Conservation (phyloP, 2,797 vertebrate genomes). For the Prunella strophiata region DNA sequence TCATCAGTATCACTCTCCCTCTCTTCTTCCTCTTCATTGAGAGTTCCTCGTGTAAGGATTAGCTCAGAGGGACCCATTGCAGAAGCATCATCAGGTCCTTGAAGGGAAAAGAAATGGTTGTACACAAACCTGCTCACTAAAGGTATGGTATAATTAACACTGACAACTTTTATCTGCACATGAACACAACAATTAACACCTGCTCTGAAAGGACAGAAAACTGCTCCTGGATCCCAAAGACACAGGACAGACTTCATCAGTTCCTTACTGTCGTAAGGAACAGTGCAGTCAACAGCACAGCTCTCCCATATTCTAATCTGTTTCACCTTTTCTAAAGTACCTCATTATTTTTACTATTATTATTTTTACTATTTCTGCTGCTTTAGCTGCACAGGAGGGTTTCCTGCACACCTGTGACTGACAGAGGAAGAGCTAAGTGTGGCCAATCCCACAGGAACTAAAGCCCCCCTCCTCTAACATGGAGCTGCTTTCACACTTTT, state of each 20-base stretch:
- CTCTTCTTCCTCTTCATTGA: constrained; percentile 80
- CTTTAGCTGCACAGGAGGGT: neutral
- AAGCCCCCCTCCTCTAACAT: neutral
- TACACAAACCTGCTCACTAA: neutral
- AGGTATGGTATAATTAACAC: neutral
- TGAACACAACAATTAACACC: neutral
- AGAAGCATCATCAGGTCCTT: constrained; percentile 64
- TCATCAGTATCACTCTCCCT: constrained; percentile 90
- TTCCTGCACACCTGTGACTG: neutral
- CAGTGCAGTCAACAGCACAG: neutral
- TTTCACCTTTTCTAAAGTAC: neutral
- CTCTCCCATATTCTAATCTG: neutral
- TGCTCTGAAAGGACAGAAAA: neutral
- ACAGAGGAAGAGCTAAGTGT: neutral
- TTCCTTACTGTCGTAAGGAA: neutral
- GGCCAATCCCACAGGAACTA: neutral
- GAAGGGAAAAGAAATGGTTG: neutral
- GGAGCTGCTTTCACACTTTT: neutral
- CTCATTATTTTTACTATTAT: neutral
- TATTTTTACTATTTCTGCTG: neutral
- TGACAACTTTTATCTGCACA: neutral
- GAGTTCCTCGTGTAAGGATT: constrained; percentile 88
- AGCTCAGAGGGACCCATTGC: constrained; percentile 86
- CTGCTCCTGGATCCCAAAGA: neutral
- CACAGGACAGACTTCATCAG: neutral